Conservation (phyloP, 2,113 vertebrate genomes). For the Pandion haliaetus region DNA sequence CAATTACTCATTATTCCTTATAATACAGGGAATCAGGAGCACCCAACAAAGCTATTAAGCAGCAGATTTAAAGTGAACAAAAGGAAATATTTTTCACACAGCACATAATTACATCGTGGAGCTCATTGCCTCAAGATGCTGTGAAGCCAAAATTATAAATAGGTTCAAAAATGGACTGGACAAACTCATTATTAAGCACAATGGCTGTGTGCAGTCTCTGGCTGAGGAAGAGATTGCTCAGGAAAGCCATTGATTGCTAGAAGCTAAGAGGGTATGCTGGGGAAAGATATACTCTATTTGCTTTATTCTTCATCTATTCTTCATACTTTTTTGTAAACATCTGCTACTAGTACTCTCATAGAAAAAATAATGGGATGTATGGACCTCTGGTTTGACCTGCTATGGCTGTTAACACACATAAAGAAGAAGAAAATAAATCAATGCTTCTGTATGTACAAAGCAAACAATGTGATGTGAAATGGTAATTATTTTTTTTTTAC, state of each 20-base stretch:
- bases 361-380: background rate
- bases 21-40: background rate
- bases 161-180: constrained; percentile 30
- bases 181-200: constrained; percentile 39
- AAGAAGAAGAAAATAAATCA: background rate
- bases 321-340: background rate
- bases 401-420: background rate
- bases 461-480: background rate
- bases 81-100: constrained; percentile 45
- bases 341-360: background rate
- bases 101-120: background rate
- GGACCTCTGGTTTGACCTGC: background rate
- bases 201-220: background rate
- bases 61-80: constrained; percentile 34
- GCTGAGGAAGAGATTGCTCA: constrained; percentile 21
- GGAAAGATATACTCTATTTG: background rate
- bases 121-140: constrained; percentile 36
- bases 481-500: background rate
- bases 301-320: background rate
- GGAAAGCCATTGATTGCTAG: constrained; percentile 4
- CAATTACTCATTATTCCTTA: constrained; percentile 16
- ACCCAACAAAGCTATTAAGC: constrained; percentile 30
- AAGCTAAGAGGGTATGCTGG: background rate
- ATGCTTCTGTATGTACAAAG: background rate
- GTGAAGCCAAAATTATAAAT: constrained; percentile 43